Percentiles rank a stretch among this genome's conserved stretches.
phyloP scores from a whole-genome alignment of 1,140 invertebrate species.

The Ceratosolen solmsi region DNA sequence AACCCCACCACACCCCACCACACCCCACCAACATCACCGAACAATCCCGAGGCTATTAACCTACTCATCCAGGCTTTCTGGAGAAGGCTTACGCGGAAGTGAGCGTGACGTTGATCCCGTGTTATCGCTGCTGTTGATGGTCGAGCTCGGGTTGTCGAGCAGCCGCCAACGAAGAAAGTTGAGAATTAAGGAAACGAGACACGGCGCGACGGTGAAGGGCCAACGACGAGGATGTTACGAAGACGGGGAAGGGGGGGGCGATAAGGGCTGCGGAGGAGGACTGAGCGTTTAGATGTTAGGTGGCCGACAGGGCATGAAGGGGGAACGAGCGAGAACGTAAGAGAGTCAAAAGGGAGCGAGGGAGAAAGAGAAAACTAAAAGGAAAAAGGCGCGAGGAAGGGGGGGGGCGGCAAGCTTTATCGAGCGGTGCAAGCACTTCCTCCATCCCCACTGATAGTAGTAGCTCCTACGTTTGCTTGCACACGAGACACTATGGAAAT shows the following conservation, averaged over 20 bases:
- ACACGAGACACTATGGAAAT: not conserved
- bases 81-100: not conserved
- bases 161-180: not conserved
- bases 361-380: conserved; percentile 36
- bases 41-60: not conserved
- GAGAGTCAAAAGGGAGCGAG: conserved; percentile 19
- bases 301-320: not conserved
- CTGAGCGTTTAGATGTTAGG: not conserved
- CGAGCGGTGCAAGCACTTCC: conserved; percentile 53
- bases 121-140: not conserved
- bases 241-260: not conserved
- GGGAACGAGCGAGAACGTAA: not conserved
- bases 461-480: not conserved
- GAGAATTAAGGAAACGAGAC: not conserved
- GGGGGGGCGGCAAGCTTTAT: conserved; percentile 54
- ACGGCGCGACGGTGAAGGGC: not conserved
- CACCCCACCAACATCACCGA: not conserved
- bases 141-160: not conserved
- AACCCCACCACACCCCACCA: too few relatives aligned
- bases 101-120: not conserved
- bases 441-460: conserved; percentile 20
- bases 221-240: not conserved
- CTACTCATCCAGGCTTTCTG: not conserved
- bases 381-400: conserved; percentile 41
- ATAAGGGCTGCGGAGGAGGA: not conserved